Evolutionary conservation across 2,888 invertebrate genomes (phyloP), one percentile per base, ranked within the genome.

Genomic region (Nineta flava): DNA sequence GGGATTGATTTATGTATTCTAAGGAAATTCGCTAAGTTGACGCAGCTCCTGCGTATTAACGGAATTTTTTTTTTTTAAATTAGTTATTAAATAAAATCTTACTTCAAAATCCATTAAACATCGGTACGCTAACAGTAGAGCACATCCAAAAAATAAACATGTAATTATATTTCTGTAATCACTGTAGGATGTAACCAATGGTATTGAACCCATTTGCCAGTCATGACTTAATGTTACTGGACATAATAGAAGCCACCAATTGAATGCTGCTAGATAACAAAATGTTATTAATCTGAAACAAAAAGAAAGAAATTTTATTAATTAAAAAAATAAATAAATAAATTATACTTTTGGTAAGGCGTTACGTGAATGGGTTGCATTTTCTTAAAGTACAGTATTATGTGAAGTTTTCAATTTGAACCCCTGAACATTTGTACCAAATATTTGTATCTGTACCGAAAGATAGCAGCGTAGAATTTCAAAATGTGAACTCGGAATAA

Each of bases 131-230:
- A 83, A 66, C 2, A 79, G 68, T 26, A 79, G 58, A 47, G 79
- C 69, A 7, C 79, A 69, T 13, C 76, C 72, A 53, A 82, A 73
- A 52, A 84, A 81, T 15, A 80, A 71, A 55, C 78, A 74, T 0
- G 87, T 83, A 51, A 82, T 74, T 51, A 86, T 61, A 65, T 87
- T 88, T 57, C 88, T 70, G 2, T 72, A 70, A 62, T 90, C 90
- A 59, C 75, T 74, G 13, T 80, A 65, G 41, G 77, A 76, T 47
- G 83, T 79, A 56, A 91, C 74, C 52, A 88, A 70, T 17, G 87
- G 86, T 53, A 91, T 79, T 12, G 87, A 87, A 6, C 86, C 87
- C 82, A 87, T 84, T 69, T 90, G 88, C 90, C 90, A 91, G 66
- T 91, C 91, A 62, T 90, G 88, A 57, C 85, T 84, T 45, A 90